These are phyloP conservation scores for Troglohyphantes excavatus DNA, from an alignment of 2,888 invertebrate species.

Conservation along the genomic window DNA sequence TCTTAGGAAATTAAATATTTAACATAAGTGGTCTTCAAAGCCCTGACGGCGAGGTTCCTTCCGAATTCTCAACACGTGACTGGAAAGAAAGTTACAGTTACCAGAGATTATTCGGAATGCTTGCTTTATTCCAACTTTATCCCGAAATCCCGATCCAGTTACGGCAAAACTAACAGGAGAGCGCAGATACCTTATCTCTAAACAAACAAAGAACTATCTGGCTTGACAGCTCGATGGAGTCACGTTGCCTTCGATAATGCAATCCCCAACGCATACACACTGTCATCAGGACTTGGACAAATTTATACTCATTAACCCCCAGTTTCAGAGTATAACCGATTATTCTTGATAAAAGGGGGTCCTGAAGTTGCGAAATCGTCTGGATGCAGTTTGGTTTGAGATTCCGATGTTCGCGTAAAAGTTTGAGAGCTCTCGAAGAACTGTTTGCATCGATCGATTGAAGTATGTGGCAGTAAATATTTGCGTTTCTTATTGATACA, in stretches of 20 bases:
- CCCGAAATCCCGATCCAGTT: slow-evolving; percentile 7
- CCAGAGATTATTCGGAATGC: slow-evolving; percentile 17
- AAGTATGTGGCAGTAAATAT: slow-evolving; percentile 56
- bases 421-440: not conserved
- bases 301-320: slow-evolving; percentile 52
- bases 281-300: slow-evolving; percentile 18
- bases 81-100: slow-evolving; percentile 22
- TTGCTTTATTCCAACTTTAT: slow-evolving; percentile 22
- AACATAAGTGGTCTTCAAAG: not conserved
- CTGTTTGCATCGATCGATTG: not conserved
- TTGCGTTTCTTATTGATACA: slow-evolving; percentile 7
- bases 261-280: slow-evolving; percentile 39
- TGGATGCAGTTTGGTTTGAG: not conserved
- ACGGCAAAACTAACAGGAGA: slow-evolving; percentile 34
- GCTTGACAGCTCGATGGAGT: slow-evolving; percentile 13
- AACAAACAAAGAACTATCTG: slow-evolving; percentile 53
- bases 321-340: slow-evolving; percentile 21
- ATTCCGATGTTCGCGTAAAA: slow-evolving; percentile 7
- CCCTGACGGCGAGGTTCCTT: not conserved
- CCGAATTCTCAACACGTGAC: slow-evolving; percentile 35
- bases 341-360: slow-evolving; percentile 30
- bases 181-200: slow-evolving; percentile 44
- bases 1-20: slow-evolving; percentile 32
- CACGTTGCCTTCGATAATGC: slow-evolving; percentile 51
- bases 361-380: slow-evolving; percentile 12